Conservation (phyloP, 2,113 vertebrate genomes). For the Macheiramphus alcinus region DNA sequence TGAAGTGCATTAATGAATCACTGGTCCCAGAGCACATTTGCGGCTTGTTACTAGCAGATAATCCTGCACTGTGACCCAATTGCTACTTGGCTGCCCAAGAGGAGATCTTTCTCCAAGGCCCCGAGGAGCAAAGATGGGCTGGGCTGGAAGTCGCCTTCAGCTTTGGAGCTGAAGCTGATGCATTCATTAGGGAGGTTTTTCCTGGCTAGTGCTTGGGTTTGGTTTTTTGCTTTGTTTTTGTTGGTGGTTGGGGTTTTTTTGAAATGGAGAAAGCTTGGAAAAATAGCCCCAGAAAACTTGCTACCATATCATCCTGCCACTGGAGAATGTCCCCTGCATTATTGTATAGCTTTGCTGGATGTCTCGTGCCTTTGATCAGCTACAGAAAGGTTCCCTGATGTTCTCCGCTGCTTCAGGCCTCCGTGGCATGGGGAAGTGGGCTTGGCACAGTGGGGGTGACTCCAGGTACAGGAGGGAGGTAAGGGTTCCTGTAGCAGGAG, state of each 20-base stretch:
- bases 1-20: constrained; percentile 67
- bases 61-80: constrained; percentile 64
- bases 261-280: not conserved
- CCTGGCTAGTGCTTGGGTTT: not conserved
- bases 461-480: fast-evolving
- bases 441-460: not conserved
- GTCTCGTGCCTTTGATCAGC: not conserved
- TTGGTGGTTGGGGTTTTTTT: no score
- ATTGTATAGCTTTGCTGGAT: not conserved
- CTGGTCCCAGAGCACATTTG: constrained; percentile 66
- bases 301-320: not conserved
- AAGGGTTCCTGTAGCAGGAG: not conserved
- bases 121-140: constrained; percentile 16
- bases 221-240: not conserved
- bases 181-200: constrained; percentile 16
- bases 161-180: constrained; percentile 24
- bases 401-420: not conserved
- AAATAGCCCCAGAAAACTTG: not conserved
- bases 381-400: not conserved
- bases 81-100: constrained; percentile 64
- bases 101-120: constrained; percentile 52
- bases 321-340: fast-evolving
- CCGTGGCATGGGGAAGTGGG: fast-evolving
- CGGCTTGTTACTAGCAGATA: constrained; percentile 61
- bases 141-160: constrained; percentile 38